Evolutionary conservation across 2,113 vertebrate species (phyloP).

Genomic region (Choloepus hoffmanni): DNA sequence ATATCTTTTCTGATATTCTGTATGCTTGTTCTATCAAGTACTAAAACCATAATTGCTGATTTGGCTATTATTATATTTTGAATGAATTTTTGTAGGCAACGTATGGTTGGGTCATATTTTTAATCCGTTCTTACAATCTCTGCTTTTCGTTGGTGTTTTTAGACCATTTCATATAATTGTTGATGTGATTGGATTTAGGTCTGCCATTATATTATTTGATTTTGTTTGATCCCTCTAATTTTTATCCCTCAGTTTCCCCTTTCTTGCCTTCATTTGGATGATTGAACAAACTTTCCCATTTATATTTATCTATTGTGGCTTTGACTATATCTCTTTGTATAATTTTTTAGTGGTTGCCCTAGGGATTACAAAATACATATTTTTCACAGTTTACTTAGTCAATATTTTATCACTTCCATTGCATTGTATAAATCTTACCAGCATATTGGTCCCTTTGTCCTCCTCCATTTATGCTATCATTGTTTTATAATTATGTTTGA

Average conservation of each 20-base stretch:
- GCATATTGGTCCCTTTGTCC: not conserved
- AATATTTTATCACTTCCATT: slow-evolving; percentile 17
- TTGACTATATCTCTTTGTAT: not conserved
- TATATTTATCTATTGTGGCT: not conserved
- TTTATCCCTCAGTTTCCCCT: not conserved
- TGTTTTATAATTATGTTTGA: not conserved
- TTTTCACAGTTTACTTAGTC: slow-evolving; percentile 31
- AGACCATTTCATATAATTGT: not conserved
- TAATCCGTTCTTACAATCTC: not conserved
- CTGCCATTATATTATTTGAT: slow-evolving; percentile 4
- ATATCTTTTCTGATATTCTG: not conserved
- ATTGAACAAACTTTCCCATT: not conserved
- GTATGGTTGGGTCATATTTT: not conserved
- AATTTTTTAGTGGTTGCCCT: not conserved
- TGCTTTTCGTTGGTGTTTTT: not conserved
- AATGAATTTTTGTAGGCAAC: not conserved
- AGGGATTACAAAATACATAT: slow-evolving; percentile 19
- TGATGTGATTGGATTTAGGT: not conserved
- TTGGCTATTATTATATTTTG: not conserved
- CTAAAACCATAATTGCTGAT: not conserved
- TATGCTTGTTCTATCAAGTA: not conserved
- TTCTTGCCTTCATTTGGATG: not conserved
- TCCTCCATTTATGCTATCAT: not conserved
- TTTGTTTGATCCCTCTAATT: not conserved
- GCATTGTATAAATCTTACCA: not conserved